Conservation (phyloP, 2,888 invertebrate species). For the Drosophila falleni region DNA sequence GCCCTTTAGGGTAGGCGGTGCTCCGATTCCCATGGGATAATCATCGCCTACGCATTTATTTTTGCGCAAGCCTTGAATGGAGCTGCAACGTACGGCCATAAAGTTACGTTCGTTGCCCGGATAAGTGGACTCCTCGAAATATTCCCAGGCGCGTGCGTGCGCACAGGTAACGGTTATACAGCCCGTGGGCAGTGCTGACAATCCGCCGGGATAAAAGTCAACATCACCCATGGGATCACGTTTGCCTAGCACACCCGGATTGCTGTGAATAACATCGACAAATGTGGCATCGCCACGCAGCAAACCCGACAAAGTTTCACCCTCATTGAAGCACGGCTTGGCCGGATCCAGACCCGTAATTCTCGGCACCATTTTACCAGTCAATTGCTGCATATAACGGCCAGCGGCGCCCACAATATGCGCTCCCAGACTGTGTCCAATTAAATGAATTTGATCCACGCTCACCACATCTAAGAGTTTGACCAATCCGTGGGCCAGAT, state of each 20-base stretch:
- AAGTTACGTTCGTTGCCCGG: conserved; percentile 84
- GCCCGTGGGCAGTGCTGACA: conserved; percentile 78
- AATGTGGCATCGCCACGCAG: conserved; percentile 84
- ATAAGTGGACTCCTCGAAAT: conserved; percentile 82
- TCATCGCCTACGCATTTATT: conserved; percentile 72
- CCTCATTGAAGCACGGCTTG: conserved; percentile 85
- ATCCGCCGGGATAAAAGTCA: conserved; percentile 85
- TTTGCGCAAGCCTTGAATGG: conserved; percentile 72
- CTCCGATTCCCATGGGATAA: conserved; percentile 83
- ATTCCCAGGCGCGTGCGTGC: conserved; percentile 82
- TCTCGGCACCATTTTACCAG: conserved; percentile 73
- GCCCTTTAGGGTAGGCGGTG: conserved; percentile 75
- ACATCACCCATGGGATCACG: conserved; percentile 83
- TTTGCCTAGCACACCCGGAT: conserved; percentile 84
- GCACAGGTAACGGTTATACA: conserved; percentile 81
- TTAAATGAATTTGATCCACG: conserved; percentile 82
- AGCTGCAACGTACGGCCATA: conserved; percentile 80
- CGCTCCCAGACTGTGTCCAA: conserved; percentile 85
- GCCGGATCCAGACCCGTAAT: conserved; percentile 85
- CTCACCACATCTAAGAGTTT: conserved; percentile 76
- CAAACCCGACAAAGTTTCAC: conserved; percentile 80
- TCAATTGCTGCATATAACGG: conserved; percentile 71
- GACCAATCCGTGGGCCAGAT: conserved; percentile 76
- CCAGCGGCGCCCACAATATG: conserved; percentile 84
- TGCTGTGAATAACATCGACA: conserved; percentile 84